A percentile compares a stretch with the other conserved stretches of the same genome.
Evolutionary conservation across 1,140 invertebrate genomes (phyloP).

Genomic region (Choristoneura fumiferana): DNA sequence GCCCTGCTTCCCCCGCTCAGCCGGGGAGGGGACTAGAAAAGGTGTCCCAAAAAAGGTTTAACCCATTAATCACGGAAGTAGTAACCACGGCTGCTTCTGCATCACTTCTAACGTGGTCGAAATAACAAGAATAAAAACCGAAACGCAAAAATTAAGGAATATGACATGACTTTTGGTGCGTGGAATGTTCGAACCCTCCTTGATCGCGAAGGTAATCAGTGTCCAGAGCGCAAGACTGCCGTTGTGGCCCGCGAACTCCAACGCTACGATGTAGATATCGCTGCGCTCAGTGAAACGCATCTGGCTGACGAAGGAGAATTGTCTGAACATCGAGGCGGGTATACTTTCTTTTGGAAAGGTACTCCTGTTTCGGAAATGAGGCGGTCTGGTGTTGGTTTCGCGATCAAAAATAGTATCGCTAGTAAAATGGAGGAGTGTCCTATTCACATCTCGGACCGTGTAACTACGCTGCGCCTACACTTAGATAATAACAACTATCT

Average conservation of each 20-base stretch:
- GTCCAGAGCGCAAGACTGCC: slow-evolving; percentile 32
- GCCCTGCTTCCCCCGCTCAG: slow-evolving; percentile 32
- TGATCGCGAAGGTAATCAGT: slow-evolving; percentile 24
- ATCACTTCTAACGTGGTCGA: slow-evolving; percentile 26
- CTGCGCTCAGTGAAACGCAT: slow-evolving; percentile 34
- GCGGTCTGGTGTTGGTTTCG: slow-evolving; percentile 9
- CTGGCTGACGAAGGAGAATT: slow-evolving; percentile 30
- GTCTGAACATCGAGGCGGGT: slow-evolving; percentile 29
- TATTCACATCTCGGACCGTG: slow-evolving; percentile 23
- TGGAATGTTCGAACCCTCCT: slow-evolving; percentile 36
- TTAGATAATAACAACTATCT: slow-evolving; percentile 27
- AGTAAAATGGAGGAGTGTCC: slow-evolving; percentile 9
- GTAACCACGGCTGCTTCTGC: slow-evolving; percentile 28
- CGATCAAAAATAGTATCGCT: slow-evolving; percentile 5
- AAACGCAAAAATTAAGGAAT: not conserved
- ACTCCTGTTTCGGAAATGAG: slow-evolving; percentile 6
- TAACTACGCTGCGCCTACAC: slow-evolving; percentile 23
- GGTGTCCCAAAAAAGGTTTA: slow-evolving; percentile 33
- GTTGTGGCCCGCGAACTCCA: slow-evolving; percentile 31
- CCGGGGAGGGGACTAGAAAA: slow-evolving; percentile 37
- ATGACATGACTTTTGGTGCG: slow-evolving; percentile 26
- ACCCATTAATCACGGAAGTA: not conserved
- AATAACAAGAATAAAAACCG: slow-evolving; percentile 19
- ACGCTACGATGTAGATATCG: slow-evolving; percentile 30
- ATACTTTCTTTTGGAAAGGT: slow-evolving; percentile 34